phyloP scores from a whole-genome alignment of 2,113 vertebrate genomes.

The Microcebus murinus region DNA sequence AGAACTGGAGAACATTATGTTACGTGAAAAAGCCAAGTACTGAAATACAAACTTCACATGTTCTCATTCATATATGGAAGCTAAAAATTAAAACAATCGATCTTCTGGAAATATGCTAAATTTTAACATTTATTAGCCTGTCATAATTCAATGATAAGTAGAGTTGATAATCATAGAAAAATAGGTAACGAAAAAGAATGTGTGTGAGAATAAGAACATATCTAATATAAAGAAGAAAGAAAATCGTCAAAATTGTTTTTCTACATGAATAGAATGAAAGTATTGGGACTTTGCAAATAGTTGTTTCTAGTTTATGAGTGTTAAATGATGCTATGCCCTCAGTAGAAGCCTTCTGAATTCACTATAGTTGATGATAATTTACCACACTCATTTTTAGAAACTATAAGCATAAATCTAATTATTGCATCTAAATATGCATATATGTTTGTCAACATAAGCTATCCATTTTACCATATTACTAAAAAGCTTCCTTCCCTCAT shows the following conservation, averaged over 20 bases:
- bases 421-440: background rate
- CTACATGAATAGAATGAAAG: background rate
- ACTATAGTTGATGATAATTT: background rate
- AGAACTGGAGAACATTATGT: no score
- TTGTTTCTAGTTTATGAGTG: background rate
- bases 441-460: slow-evolving; percentile 16
- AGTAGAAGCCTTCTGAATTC: background rate
- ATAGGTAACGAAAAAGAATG: background rate
- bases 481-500: background rate
- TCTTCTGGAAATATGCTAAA: background rate
- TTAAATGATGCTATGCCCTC: background rate
- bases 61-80: no score
- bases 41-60: no score
- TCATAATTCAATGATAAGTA: background rate
- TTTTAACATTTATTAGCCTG: background rate
- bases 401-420: slow-evolving; percentile 14
- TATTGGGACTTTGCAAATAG: background rate
- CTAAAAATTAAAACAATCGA: no score
- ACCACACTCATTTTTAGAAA: background rate
- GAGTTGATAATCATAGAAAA: background rate
- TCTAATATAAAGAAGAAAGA: background rate
- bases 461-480: slow-evolving; percentile 33
- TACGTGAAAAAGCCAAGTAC: no score
- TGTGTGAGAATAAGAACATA: background rate
- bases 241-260: background rate